Evolutionary conservation across 2,113 vertebrate species (phyloP), one percentile per base, ranked within the genome.

Genomic region (Anolis carolinensis): DNA sequence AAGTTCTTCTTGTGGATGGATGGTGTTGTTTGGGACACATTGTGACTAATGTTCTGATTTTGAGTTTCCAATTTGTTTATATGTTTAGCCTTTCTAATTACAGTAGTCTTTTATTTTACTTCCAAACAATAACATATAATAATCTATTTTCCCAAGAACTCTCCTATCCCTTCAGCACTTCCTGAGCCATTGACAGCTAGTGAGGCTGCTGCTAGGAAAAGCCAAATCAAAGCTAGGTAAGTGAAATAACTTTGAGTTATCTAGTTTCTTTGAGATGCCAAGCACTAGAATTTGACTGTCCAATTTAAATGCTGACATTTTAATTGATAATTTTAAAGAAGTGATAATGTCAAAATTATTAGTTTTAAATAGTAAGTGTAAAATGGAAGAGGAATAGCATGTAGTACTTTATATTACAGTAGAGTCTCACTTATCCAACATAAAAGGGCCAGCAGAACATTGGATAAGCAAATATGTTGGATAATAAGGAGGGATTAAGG

Each of bases 161-260:
- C 98, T 94, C 91, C 97, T 93, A 92, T 99, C 91, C 98, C 98
- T 76, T 97, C 97, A 75, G 89, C 96, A 75, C 97, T 99, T 84
- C 99, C 99, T 84, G 98, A 98, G 91, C 98, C 99, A 16, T 95
- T 99, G 91, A 99, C 98, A 36, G 97, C 98, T 88, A 98, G 98
- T 86, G 98, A 99, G 92, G 97, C 98, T 81, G 98, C 98, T 95
- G 98, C 98, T 92, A 98, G 96, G 95, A 99, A 97, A 95, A 99
- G 96, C 95, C 97, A 98, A 96, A 98, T 98, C 39, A 99, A 99
- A 97, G 97, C 99, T 93, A 98, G 99, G 99, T 99, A 95, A 93
- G 95, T 32, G 10, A 44, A 72, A 73, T 82, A 77, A 32, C 52
- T 77, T 50, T 50, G 48, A 10, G 4, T n/a, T 27, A n/a, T 52